These are phyloP conservation scores for Amblyopsis rosae DNA, from an alignment of 2,113 vertebrate species.

Conservation along the genomic window DNA sequence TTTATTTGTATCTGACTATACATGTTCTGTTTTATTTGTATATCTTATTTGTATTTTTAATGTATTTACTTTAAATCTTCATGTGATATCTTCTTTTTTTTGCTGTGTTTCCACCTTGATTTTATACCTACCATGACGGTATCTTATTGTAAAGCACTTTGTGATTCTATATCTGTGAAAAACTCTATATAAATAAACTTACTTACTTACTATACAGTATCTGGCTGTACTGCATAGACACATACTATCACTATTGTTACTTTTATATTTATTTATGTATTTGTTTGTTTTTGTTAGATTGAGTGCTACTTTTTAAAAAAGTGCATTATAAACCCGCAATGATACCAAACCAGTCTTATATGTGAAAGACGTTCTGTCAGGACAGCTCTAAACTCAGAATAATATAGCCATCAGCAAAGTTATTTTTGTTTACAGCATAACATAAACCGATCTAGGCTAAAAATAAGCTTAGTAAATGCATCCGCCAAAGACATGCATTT, in stretches of 20 bases:
- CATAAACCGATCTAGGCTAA: constrained; percentile 45
- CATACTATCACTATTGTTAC: background rate
- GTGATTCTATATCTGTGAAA: no score
- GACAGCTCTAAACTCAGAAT: constrained; percentile 12
- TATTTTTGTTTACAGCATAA: constrained; percentile 39
- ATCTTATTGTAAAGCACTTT: no score
- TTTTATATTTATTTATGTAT: no score
- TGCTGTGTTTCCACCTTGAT: no score
- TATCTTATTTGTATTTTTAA: no score
- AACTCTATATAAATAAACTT: no score
- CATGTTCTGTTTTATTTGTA: no score
- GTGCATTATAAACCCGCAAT: background rate
- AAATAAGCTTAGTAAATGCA: constrained; percentile 62
- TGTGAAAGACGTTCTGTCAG: constrained; percentile 9
- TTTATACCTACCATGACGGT: no score
- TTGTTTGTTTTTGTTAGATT: no score
- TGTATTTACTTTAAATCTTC: background rate
- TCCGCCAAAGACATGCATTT: constrained; percentile 66
- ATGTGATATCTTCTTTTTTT: no score
- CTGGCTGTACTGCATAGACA: background rate
- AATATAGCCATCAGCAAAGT: constrained; percentile 13
- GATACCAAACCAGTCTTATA: background rate
- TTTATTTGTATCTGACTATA: background rate
- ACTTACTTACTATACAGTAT: background rate
- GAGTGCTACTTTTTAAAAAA: background rate